A percentile compares a stretch with the other conserved stretches of the same genome.
Evolutionary conservation across 2,888 invertebrate genomes (phyloP).

Genomic region (Pasiphila rectangulata): DNA sequence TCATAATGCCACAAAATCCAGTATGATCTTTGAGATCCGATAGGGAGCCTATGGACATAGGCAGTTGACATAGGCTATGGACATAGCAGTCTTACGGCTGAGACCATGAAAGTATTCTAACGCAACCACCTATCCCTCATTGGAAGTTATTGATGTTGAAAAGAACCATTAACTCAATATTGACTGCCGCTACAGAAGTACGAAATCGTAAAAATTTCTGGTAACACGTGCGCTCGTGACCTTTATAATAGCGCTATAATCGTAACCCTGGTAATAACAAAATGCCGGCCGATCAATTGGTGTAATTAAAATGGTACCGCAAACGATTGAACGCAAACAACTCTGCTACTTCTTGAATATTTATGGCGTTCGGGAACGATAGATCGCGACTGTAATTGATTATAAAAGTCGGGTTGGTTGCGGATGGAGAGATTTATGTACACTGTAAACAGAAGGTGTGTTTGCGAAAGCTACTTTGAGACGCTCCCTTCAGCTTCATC

Average conservation of each 20-base stretch:
- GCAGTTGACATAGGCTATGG: too few species aligned
- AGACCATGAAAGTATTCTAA: too few species aligned
- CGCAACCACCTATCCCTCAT: too few species aligned
- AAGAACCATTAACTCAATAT: too few species aligned
- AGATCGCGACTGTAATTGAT: conserved; percentile 70
- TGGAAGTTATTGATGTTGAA: too few species aligned
- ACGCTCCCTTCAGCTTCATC: conserved; percentile 11
- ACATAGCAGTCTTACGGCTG: too few species aligned
- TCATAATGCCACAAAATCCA: too few species aligned
- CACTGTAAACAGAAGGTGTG: conserved; percentile 54
- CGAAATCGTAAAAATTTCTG: conserved; percentile 1
- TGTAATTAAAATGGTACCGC: conserved; percentile 58
- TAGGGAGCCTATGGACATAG: too few species aligned
- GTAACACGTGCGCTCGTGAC: conserved; percentile 30
- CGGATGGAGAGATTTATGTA: conserved; percentile 65
- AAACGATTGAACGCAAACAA: conserved; percentile 56
- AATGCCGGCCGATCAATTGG: conserved; percentile 54
- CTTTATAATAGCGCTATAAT: conserved; percentile 40
- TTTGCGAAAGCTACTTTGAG: conserved; percentile 19
- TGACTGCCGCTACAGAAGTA: too few species aligned
- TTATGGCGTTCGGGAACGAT: conserved; percentile 57
- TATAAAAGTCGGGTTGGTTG: conserved; percentile 68
- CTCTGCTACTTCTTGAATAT: conserved; percentile 59
- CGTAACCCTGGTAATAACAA: conserved; percentile 44
- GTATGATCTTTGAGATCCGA: too few species aligned